Evolutionary conservation across 2,888 invertebrate species (phyloP).

Genomic region (Xylophagus ater): DNA sequence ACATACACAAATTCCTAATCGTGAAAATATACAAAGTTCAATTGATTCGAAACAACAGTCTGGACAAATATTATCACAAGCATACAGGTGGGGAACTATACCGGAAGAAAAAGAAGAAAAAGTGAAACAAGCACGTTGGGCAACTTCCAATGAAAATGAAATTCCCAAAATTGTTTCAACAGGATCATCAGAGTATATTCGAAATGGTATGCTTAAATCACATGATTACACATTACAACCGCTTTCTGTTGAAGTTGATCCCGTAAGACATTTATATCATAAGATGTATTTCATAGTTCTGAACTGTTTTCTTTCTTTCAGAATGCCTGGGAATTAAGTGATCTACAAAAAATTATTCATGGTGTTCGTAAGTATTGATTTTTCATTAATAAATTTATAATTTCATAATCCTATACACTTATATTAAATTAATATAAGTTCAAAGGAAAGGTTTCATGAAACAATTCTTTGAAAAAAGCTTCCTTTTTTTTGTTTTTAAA

Average conservation of each 20-base stretch:
- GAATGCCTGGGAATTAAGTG: conserved; percentile 49
- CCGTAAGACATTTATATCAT: conserved; percentile 46
- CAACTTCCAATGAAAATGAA: conserved; percentile 10
- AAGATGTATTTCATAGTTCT: conserved; percentile 7
- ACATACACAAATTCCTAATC: too few species aligned
- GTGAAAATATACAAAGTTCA: too few species aligned
- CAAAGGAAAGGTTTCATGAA: too few species aligned
- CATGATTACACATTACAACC: conserved; percentile 41
- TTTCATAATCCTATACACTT: too few species aligned
- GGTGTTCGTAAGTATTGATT: conserved; percentile 20
- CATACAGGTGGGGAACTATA: conserved; percentile 2
- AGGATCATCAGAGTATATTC: conserved; percentile 13
- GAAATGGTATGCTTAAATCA: conserved; percentile 29
- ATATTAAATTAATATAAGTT: too few species aligned
- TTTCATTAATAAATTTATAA: too few species aligned
- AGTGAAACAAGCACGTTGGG: conserved; percentile 12
- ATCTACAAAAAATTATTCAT: conserved; percentile 17
- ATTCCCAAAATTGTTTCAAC: conserved; percentile 14
- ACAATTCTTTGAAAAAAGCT: too few species aligned
- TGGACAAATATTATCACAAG: too few species aligned
- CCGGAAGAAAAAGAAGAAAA: not conserved
- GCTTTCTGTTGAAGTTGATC: conserved; percentile 56
- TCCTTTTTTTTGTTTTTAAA: too few species aligned
- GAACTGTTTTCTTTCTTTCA: conserved; percentile 30
- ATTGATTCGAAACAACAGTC: too few species aligned